These are phyloP conservation scores for Sternarchorhynchus goeldii DNA, from an alignment of 2,797 vertebrate species.

Conservation along the genomic window DNA sequence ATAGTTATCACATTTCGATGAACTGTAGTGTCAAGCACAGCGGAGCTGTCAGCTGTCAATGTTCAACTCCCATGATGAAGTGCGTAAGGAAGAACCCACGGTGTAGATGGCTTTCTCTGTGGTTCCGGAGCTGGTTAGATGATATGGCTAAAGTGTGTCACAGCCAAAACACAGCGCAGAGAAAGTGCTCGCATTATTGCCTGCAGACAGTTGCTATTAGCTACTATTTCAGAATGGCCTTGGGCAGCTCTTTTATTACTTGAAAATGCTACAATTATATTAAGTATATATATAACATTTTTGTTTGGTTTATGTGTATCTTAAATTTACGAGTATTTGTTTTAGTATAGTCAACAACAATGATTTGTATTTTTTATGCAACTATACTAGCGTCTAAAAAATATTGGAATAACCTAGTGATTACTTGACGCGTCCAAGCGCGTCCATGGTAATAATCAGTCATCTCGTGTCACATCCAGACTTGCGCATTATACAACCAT, in stretches of 20 bases:
- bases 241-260: neutral
- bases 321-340: no score
- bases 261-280: neutral
- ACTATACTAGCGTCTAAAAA: neutral
- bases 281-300: no score
- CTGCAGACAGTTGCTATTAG: neutral
- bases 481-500: neutral
- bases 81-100: conserved; percentile 30
- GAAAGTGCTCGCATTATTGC: conserved; percentile 5
- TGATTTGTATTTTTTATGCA: neutral
- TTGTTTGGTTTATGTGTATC: no score
- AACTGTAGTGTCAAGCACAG: conserved; percentile 35
- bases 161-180: conserved; percentile 27
- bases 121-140: conserved; percentile 42
- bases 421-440: neutral
- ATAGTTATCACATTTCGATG: conserved; percentile 46
- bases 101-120: conserved; percentile 36
- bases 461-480: neutral
- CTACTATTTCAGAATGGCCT: neutral
- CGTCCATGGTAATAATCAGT: neutral
- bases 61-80: conserved; percentile 47
- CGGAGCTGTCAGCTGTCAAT: conserved; percentile 53
- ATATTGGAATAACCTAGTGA: neutral
- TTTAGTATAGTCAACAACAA: no score
- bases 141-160: conserved; percentile 33